phyloP scores from a whole-genome alignment of 2,113 vertebrate species.

The Macroglossus sobrinus region DNA sequence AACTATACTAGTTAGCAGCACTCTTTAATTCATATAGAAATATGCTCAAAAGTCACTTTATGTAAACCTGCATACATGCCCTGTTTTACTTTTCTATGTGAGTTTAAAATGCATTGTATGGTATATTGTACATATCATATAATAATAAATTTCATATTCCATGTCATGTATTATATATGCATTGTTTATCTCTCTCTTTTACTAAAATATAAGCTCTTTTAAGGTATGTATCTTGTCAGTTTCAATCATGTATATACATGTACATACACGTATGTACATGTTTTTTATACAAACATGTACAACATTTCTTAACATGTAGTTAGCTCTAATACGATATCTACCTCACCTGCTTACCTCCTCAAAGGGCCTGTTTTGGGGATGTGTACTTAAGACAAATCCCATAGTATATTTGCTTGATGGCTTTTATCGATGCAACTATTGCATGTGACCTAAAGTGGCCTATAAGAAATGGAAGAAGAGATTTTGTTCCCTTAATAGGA shows the following conservation, averaged over 20 bases:
- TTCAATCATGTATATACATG: neutral
- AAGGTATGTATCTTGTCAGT: neutral
- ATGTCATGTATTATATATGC: neutral
- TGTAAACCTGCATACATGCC: fast-evolving
- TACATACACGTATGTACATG: no score
- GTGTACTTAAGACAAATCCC: neutral
- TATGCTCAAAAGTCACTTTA: neutral
- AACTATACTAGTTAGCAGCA: no score
- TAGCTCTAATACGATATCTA: neutral
- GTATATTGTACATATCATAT: neutral
- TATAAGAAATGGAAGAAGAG: neutral
- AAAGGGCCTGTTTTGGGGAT: neutral
- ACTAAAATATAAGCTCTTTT: neutral
- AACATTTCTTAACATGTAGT: neutral
- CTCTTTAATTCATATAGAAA: neutral
- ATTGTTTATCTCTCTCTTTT: neutral
- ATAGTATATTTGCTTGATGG: neutral
- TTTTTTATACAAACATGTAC: no score
- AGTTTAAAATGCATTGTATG: neutral
- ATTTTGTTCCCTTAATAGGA: neutral
- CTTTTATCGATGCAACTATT: neutral
- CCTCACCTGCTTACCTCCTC: neutral
- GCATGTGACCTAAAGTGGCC: neutral
- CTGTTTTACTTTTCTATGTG: neutral
- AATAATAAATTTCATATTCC: neutral